Evolutionary conservation across 2,888 invertebrate genomes (phyloP), one percentile per base, ranked within the genome.

Genomic region (Pammene fasciana): DNA sequence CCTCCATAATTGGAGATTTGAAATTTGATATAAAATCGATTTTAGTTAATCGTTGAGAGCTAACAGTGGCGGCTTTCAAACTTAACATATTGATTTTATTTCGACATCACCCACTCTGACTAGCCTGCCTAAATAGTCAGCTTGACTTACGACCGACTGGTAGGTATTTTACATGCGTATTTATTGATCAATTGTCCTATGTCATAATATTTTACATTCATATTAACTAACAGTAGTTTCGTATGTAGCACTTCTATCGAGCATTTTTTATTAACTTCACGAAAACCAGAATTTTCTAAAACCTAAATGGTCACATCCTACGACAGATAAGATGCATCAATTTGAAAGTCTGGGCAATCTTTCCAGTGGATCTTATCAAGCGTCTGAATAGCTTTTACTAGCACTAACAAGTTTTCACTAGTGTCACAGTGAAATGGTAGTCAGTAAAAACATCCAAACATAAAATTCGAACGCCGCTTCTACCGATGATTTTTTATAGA

Each of bases 331-430:
- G 10, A 9, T 41, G 18, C 18, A 57, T 38, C 8, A 18, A 1
- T 14, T 10, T 18, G 16, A 36, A 55, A 26, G 14, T 56, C 18
- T 13, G 10, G 18, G 7, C 26, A 59, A 45, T 26, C 54, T 45
- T n/a, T n/a, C 14, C 36, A 46, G 50, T 56, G 16, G 54, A 67
- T 67, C 48, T 52, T 52, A 66, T 59, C 55, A 55, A 41, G 41
- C 14, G 11, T 14, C 48, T 56, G 48, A 62, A 68, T 68, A 41
- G 48, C 34, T 62, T 64, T 67, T 52, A 45, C 66, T 62, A 48
- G 55, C 61, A 67, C 55, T 56, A 68, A 43, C 62, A 50, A 67
- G 61, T 56, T 67, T 41, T 41, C 55, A 48, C 14, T 56, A 48
- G 41, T n/a, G 41, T 1, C 67, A 67, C 61, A 67, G 67, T 61